These are phyloP conservation scores for Ophion costatus DNA, from an alignment of 2,888 invertebrate genomes.

Conservation along the genomic window DNA sequence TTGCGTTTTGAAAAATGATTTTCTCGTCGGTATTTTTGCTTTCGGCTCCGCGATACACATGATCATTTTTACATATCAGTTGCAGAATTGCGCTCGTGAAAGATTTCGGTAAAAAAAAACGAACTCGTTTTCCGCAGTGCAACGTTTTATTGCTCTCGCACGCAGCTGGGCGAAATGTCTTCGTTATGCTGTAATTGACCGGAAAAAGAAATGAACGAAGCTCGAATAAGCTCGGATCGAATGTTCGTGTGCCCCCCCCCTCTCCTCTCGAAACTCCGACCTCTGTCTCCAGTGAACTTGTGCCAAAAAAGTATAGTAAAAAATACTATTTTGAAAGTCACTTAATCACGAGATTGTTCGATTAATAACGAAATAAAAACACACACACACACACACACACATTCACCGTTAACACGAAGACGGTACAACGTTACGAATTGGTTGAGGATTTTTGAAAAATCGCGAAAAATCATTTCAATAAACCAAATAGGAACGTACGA, in stretches of 20 bases:
- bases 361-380: conserved; percentile 49
- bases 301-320: conserved; percentile 65
- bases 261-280: conserved; percentile 29
- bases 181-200: conserved; percentile 27
- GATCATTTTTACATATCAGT: no score
- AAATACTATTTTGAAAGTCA: conserved; percentile 67
- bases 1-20: no score
- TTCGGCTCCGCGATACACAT: no score
- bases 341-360: conserved; percentile 65
- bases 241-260: conserved; percentile 23
- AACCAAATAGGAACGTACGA: conserved; percentile 62
- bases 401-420: conserved; percentile 50
- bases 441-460: conserved; percentile 62
- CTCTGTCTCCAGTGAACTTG: conserved; percentile 65
- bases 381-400: conserved; percentile 45
- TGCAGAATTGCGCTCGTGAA: background rate
- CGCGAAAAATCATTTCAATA: background rate
- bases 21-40: no score
- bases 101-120: conserved; percentile 21
- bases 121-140: no score
- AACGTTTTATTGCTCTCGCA: conserved; percentile 26
- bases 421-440: conserved; percentile 71
- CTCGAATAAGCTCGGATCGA: conserved; percentile 40
- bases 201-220: conserved; percentile 8
- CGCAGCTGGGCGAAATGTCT: conserved; percentile 37